Base-by-base conservation (phyloP, 2,113 vertebrate genomes). In the Phrynocephalus versicolor region DNA sequence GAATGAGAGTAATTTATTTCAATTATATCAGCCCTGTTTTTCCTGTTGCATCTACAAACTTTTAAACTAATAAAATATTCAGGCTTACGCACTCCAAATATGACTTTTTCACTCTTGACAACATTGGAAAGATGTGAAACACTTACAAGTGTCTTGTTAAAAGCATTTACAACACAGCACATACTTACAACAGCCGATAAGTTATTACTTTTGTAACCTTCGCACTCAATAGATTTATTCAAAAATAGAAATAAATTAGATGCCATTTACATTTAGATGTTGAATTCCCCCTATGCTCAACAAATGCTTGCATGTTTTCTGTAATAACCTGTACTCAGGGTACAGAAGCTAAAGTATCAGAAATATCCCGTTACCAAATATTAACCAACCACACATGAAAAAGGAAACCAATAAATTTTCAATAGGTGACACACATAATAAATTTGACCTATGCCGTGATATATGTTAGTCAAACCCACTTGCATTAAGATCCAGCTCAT, bases 111-210 rank as follows among this genome's bases (percentile, higher is more conserved):
- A 35, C 83, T 83, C 62, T 81, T 75, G 33, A 83, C 64, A 85
- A 27, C 12, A 86, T 4, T 67, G 57, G 23, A 45, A 88, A 81
- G 76, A 73, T 35, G 73, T 75, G 21, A 51, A 90, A 62, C 4
- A 85, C n/a, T 88, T 87, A 14, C 18, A 79, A 10, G 27, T 80
- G 82, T 88, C 27, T 85, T 84, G 79, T 89, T 81, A 87, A 74
- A 45, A 89, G 37, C 51, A 85, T 45, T 85, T 76, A 58, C 8
- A 77, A 41, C 6, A 62, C 35, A 85, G 75, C 45, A 85, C 35
- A 79, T 74, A 79, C 57, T 79, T 57, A 79, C 27, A 73, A 71
- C 39, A 83, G 6, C n/a, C 67, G 65, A 14, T 15, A 6, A 58
- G 41, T 2, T 14, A 41, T 16, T 55, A 35, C 3, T 73, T 13